Base-by-base conservation (phyloP, 2,113 vertebrate genomes). In the Oceanodroma tethys region DNA sequence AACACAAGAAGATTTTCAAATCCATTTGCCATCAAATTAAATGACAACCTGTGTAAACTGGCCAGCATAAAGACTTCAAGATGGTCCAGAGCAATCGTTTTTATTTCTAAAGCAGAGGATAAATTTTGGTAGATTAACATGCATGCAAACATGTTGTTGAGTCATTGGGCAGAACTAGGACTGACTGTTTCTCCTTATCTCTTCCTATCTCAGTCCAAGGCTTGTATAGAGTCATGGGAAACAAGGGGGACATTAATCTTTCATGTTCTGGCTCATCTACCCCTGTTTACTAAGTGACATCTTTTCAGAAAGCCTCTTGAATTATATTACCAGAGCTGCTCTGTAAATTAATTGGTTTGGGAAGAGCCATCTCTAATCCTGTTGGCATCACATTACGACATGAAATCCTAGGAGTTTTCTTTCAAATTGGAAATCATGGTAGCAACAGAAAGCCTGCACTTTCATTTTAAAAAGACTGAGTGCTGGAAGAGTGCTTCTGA, bases 321-420 rank as follows among this genome's bases (percentile, higher is more conserved):
- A 60, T 10, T 82, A 18, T 40, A 60, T 72, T 83, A 45, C 34
- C 40, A 80, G 36, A 86, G 36, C 53, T 70, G 27, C 25, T 75
- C 65, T 72, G 36, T 62, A 72, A 88, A 82, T 79, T 34, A 82
- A 86, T 66, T 6, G 2, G 32, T 78, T 75, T 80, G 38, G 50
- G 65, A 93, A 93, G 45, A 90, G 21, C 34, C 9, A 17, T n/a
- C 45, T 68, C 90, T 76, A 36, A 80, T 80, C 53, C 78, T 68
- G 34, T 30, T 84, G 40, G 38, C 0, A 0, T 74, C 86, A 81
- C 36, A 45, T 42, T 62, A 50, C 0, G 0, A 67, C 38, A 38
- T 13, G 5, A 91, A 89, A 85, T 74, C 38, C 62, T 81, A 20
- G 7, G 62, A 88, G 27, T 58, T 75, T 76, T 82, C 70, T 92